Evolutionary conservation across 1,140 invertebrate genomes (phyloP).

Genomic region (Protaetia brevitarsis): DNA sequence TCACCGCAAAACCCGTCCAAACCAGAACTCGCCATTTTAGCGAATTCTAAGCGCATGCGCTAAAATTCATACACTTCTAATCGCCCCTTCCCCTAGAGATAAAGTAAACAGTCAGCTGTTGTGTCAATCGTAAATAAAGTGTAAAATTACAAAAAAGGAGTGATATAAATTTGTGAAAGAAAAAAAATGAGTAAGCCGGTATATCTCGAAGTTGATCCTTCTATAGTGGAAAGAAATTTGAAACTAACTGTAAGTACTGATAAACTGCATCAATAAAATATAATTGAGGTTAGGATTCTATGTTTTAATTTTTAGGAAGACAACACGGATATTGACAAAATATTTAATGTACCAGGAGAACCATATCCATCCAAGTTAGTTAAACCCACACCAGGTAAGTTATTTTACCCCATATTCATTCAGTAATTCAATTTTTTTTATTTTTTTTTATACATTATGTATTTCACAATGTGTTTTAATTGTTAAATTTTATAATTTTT

Average conservation of each 20-base stretch:
- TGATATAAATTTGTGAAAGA: too few relatives aligned
- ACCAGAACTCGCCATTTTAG: slow-evolving; percentile 27
- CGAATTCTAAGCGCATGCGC: slow-evolving; percentile 10
- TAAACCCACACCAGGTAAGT: slow-evolving; percentile 28
- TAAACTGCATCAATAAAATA: not conserved
- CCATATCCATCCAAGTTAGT: slow-evolving; percentile 24
- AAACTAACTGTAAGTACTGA: slow-evolving; percentile 46
- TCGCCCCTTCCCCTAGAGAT: too few relatives aligned
- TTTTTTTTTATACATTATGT: not conserved
- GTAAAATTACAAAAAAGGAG: too few relatives aligned
- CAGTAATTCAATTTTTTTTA: not conserved
- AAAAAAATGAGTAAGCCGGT: slow-evolving; percentile 22
- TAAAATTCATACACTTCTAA: too few relatives aligned
- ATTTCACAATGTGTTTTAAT: slow-evolving; percentile 8
- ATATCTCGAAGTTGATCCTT: slow-evolving; percentile 44
- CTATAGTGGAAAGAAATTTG: slow-evolving; percentile 51
- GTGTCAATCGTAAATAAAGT: slow-evolving; percentile 24
- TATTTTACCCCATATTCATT: not conserved
- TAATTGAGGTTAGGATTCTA: slow-evolving; percentile 2
- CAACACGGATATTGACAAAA: not conserved
- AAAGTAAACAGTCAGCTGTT: too few relatives aligned
- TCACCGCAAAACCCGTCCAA: slow-evolving; percentile 63
- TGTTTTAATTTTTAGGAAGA: slow-evolving; percentile 6
- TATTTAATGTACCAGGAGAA: slow-evolving; percentile 16
- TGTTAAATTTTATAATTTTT: too few relatives aligned